Evolutionary conservation across 2,888 invertebrate species (phyloP).

Genomic region (Tolmerus cingulatus): DNA sequence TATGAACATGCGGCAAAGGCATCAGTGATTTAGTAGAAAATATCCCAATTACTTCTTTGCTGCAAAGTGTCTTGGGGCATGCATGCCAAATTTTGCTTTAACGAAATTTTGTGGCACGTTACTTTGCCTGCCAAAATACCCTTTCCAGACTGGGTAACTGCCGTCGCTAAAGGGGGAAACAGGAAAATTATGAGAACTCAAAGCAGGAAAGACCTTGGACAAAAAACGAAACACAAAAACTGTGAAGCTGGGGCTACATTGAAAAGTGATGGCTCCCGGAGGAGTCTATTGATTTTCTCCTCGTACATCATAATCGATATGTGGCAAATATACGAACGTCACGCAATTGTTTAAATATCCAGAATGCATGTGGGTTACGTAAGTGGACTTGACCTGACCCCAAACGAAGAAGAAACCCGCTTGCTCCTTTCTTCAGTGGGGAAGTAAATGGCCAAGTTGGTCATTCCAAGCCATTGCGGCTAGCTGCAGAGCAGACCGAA

Average conservation of each 20-base stretch:
- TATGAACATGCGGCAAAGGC: neutral
- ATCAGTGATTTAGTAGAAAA: neutral
- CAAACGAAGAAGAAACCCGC: neutral
- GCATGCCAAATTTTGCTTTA: neutral
- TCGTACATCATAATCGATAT: neutral
- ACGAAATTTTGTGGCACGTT: neutral
- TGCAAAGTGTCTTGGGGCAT: neutral
- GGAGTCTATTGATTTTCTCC: neutral
- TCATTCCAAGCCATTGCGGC: neutral
- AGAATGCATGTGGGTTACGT: neutral
- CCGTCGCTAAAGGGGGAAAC: neutral
- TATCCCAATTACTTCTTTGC: neutral
- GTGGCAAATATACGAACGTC: neutral
- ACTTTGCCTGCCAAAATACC: neutral
- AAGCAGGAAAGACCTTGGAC: neutral
- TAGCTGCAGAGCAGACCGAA: neutral
- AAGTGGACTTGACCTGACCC: constrained; percentile 6
- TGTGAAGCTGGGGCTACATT: neutral
- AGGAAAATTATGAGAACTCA: neutral
- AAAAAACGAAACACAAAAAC: neutral
- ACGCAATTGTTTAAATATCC: neutral
- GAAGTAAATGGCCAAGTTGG: neutral
- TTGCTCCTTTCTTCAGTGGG: neutral
- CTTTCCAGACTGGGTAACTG: neutral
- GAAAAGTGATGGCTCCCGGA: neutral